Percentiles rank a stretch among this genome's conserved stretches.
Evolutionary conservation across 2,113 vertebrate genomes (phyloP).

Genomic region (Equus przewalskii): DNA sequence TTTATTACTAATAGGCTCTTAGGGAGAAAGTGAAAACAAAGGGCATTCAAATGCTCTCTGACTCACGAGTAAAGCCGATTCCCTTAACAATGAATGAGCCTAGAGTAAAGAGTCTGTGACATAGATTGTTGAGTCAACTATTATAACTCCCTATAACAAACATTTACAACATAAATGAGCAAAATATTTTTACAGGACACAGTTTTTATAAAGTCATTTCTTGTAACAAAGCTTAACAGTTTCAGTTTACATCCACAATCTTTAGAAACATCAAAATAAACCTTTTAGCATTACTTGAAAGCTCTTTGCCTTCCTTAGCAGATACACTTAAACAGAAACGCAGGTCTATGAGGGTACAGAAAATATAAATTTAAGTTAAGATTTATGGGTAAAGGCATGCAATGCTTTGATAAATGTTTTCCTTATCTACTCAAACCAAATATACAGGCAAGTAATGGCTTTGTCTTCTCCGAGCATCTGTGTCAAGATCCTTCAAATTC

Average conservation of each 20-base stretch:
- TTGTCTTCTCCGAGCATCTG: not conserved
- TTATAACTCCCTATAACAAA: not conserved
- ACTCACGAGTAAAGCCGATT: not conserved
- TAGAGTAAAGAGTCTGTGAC: not conserved
- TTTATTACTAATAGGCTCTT: not conserved
- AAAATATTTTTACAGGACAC: not conserved
- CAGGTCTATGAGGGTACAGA: not conserved
- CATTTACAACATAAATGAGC: not conserved
- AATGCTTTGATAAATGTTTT: not conserved
- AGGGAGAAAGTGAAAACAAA: not conserved
- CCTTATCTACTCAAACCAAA: not conserved
- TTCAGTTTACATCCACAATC: not conserved
- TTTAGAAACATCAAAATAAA: not conserved
- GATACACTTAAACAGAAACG: not conserved
- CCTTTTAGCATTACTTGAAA: not conserved
- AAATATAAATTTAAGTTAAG: constrained; percentile 8
- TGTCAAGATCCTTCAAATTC: not conserved
- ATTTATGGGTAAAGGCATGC: not conserved
- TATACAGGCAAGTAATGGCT: not conserved
- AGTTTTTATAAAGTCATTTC: constrained; percentile 9
- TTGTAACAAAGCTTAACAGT: not conserved
- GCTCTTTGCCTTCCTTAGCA: not conserved
- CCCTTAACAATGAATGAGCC: not conserved
- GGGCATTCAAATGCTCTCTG: not conserved
- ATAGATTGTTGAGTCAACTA: not conserved